Evolutionary conservation across 92 coral and sea anemone species (phyloP), one percentile per base, ranked within the genome.

Genomic region (Desmophyllum pertusum): DNA sequence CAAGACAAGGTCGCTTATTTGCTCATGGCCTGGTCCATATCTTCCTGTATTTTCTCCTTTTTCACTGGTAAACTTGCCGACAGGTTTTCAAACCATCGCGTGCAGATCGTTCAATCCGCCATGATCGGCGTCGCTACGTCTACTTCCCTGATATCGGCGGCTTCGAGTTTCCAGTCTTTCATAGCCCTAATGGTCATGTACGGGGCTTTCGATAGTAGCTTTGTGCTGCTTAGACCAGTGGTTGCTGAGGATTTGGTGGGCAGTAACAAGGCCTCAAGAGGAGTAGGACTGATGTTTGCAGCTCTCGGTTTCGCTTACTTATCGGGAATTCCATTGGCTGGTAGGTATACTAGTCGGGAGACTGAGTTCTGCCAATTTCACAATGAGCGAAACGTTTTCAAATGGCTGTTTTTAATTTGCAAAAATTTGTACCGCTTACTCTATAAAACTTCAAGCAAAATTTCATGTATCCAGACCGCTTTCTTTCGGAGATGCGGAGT

Each of bases 171-270:
- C 48, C 42, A 52, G 46, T 3, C 30, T 19, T 76, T 76, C 67
- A 36, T 76, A 8, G 67, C 31, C 30, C 25, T 51, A 21, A 76
- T 76, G 80, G 67, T 38, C 10, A 15, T 76, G 46, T 76, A 76
- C 66, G 80, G 80, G 41, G 67, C 36, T 39, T 76, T 76, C 48
- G 67, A 76, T 52, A 21, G 80, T 52, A 68, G 80, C 59, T 76
- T 76, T 57, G 67, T 76, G 0, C 13, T 53, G 11, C 52, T 77
- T 21, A 55, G 50, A 41, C 46, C 81, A 11, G 81, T 77, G 48
- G 67, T 77, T 19, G 81, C 70, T 2, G 52, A 55, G 52, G 70
- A 77, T 52, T 23, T 77, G 13, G 81, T 77, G 31, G 81, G 81
- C 11, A 39, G 46, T 55, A 40, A 10, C 51, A 37, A 55, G 81